phyloP scores from a whole-genome alignment of 2,797 vertebrate genomes.

The Ctenopoma kingsleyae region DNA sequence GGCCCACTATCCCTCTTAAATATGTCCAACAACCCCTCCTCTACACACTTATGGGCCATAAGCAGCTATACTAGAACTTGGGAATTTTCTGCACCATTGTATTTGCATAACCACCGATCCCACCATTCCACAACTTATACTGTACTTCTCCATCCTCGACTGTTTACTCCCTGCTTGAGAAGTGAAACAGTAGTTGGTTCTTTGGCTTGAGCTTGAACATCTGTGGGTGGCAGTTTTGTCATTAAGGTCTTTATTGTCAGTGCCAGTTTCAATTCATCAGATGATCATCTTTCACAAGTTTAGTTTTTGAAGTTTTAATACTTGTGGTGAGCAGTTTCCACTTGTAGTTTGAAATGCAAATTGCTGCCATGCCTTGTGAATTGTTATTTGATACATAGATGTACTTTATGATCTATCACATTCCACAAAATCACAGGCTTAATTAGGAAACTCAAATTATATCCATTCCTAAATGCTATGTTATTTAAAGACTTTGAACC shows the following conservation, averaged over 20 bases:
- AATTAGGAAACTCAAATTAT: conserved; percentile 74
- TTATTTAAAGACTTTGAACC: conserved; percentile 78
- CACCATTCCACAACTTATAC: conserved; percentile 26
- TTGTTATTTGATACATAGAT: conserved; percentile 41
- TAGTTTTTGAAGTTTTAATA: conserved; percentile 31
- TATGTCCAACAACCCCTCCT: conserved; percentile 30
- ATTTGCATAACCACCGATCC: conserved; percentile 46
- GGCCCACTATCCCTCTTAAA: conserved; percentile 29
- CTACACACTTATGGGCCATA: conserved; percentile 6
- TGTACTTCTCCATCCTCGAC: conserved; percentile 18
- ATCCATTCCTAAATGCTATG: conserved; percentile 72
- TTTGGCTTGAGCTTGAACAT: conserved; percentile 35
- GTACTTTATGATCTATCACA: conserved; percentile 61
- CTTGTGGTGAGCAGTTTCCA: conserved; percentile 41
- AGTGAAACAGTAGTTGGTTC: conserved; percentile 21
- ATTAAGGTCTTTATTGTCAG: conserved; percentile 28
- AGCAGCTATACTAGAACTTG: conserved; percentile 18
- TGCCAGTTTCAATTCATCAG: conserved; percentile 38
- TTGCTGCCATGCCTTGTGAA: conserved; percentile 30
- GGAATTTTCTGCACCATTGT: conserved; percentile 31
- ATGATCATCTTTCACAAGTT: conserved; percentile 50
- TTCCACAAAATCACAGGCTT: conserved; percentile 66
- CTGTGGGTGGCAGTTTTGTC: conserved; percentile 36
- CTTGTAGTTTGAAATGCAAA: conserved; percentile 51
- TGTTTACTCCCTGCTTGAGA: conserved; percentile 16